These are phyloP conservation scores for Odontesthes bonariensis DNA, from an alignment of 2,113 vertebrate genomes.

Conservation along the genomic window DNA sequence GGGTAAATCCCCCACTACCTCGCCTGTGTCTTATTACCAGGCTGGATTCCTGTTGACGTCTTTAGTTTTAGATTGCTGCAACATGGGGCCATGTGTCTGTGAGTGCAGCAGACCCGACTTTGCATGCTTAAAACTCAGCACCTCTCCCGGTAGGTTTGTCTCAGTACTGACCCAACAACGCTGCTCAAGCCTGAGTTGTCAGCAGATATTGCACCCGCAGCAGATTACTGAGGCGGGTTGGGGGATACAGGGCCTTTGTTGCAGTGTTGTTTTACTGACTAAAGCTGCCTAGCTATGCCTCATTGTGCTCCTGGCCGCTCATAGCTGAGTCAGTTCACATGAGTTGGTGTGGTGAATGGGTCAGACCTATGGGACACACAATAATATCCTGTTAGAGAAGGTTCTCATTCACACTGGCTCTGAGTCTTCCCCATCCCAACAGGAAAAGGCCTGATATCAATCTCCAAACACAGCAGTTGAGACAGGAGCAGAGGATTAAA, in stretches of 20 bases:
- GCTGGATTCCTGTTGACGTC: slow-evolving; percentile 58
- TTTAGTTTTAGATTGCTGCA: slow-evolving; percentile 40
- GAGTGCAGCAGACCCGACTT: slow-evolving; percentile 17
- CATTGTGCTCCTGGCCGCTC: slow-evolving; percentile 67
- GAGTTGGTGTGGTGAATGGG: slow-evolving; percentile 73
- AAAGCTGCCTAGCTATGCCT: slow-evolving; percentile 52
- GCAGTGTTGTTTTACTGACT: slow-evolving; percentile 75
- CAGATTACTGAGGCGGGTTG: slow-evolving; percentile 73
- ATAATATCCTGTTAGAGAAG: slow-evolving; percentile 72
- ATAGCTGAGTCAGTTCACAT: slow-evolving; percentile 73
- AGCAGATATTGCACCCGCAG: slow-evolving; percentile 78
- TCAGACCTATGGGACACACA: slow-evolving; percentile 56
- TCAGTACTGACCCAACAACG: slow-evolving; percentile 49
- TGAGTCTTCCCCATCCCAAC: slow-evolving; percentile 54
- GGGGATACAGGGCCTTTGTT: slow-evolving; percentile 78
- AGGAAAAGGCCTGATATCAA: slow-evolving; percentile 77
- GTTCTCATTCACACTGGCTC: slow-evolving; percentile 48
- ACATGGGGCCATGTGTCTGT: slow-evolving; percentile 46
- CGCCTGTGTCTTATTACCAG: slow-evolving; percentile 75
- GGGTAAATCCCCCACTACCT: slow-evolving; percentile 72
- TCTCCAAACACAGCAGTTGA: slow-evolving; percentile 69
- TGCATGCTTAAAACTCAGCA: slow-evolving; percentile 27
- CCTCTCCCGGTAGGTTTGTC: slow-evolving; percentile 39
- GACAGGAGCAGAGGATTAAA: slow-evolving; percentile 56
- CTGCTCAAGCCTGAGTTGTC: slow-evolving; percentile 58